Evolutionary conservation across 2,888 invertebrate species (phyloP).

Genomic region (Lissocephala sabroskyi): DNA sequence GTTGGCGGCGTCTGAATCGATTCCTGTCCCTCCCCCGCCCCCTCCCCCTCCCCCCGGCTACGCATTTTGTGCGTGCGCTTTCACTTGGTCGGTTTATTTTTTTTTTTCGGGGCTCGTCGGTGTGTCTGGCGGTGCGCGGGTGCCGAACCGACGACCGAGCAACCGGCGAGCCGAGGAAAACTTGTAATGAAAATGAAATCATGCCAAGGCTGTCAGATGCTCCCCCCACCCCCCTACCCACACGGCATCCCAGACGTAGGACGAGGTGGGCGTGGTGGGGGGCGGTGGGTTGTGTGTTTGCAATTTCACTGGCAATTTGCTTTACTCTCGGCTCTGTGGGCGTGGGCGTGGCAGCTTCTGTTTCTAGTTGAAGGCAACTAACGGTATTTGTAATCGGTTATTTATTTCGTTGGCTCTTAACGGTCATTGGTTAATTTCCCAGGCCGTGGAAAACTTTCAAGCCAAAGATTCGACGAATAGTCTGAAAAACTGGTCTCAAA

Average conservation of each 20-base stretch:
- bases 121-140: constrained; percentile 59
- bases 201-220: constrained; percentile 53
- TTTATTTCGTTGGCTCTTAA: constrained; percentile 31
- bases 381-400: constrained; percentile 30
- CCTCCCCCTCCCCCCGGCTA: no score
- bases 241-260: not conserved
- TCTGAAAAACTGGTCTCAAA: no score
- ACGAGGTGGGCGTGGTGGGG: not conserved
- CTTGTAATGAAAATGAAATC: constrained; percentile 53
- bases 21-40: constrained; percentile 7
- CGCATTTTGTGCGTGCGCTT: constrained; percentile 45
- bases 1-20: constrained; percentile 32
- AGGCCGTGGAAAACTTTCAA: no score
- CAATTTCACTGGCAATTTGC: constrained; percentile 47
- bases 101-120: constrained; percentile 27
- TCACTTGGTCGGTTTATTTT: constrained; percentile 24
- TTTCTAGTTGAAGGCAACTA: constrained; percentile 20
- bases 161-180: constrained; percentile 15
- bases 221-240: constrained; percentile 12
- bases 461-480: no score
- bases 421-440: no score
- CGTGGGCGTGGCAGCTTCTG: constrained; percentile 52
- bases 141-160: constrained; percentile 10
- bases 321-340: constrained; percentile 11
- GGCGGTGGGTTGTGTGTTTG: constrained; percentile 8